Evolutionary conservation across 2,113 vertebrate species (phyloP).

Genomic region (Pelmatolapia mariae): DNA sequence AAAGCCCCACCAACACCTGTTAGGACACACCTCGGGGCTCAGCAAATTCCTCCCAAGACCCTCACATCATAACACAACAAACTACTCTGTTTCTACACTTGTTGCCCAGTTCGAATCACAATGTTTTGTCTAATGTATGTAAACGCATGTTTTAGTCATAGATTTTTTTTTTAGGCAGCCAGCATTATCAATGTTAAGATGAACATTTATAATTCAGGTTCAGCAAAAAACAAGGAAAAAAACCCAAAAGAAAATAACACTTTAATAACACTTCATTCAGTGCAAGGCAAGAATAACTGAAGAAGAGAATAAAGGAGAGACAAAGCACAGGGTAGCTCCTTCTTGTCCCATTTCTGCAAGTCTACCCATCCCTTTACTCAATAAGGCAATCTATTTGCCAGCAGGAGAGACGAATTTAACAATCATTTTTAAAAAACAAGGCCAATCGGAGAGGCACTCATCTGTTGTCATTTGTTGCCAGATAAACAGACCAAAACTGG

Average conservation of each 20-base stretch:
- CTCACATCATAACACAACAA: slow-evolving; percentile 7
- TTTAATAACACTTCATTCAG: not conserved
- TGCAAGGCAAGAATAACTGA: not conserved
- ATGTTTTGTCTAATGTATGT: not conserved
- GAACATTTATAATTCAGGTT: not conserved
- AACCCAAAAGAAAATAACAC: not conserved
- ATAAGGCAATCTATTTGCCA: not conserved
- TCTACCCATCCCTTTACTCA: not conserved
- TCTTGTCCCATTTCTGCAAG: not conserved
- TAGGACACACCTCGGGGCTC: slow-evolving; percentile 50
- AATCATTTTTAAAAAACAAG: not conserved
- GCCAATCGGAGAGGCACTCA: not conserved
- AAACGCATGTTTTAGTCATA: not conserved
- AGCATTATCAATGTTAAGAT: not conserved
- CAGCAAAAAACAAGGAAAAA: not conserved
- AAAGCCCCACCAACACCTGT: slow-evolving; percentile 61
- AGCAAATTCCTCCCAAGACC: slow-evolving; percentile 37
- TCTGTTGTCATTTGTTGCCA: slow-evolving; percentile 35
- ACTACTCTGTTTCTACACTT: slow-evolving; percentile 9
- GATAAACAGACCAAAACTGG: slow-evolving; percentile 31
- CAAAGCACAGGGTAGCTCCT: not conserved
- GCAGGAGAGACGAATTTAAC: not conserved
- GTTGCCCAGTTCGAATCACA: not conserved
- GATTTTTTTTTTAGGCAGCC: not conserved
- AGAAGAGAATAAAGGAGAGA: not conserved